phyloP scores from a whole-genome alignment of 2,888 invertebrate genomes.

The Agriopis leucophaearia region DNA sequence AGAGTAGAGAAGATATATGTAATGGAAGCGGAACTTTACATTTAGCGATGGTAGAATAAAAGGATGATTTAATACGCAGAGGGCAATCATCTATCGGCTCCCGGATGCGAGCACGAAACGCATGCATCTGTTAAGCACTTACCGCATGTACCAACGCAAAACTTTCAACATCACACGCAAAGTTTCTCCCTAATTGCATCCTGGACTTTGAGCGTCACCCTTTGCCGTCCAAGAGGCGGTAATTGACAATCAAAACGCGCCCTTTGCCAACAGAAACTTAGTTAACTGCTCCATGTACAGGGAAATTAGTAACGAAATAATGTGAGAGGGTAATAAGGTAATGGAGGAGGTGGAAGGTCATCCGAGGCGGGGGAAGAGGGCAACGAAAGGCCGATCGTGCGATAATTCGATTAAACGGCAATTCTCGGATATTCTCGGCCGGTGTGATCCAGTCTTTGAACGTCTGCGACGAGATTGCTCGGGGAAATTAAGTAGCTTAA shows the following conservation, averaged over 20 bases:
- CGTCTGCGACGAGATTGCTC: slow-evolving; percentile 57
- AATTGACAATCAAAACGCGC: slow-evolving; percentile 84
- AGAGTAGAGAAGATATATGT: no score
- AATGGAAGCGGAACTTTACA: no score
- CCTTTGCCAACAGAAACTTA: slow-evolving; percentile 79
- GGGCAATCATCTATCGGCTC: neutral
- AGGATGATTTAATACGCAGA: no score
- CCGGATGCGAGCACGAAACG: neutral
- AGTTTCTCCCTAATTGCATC: slow-evolving; percentile 80
- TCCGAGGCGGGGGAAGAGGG: slow-evolving; percentile 50
- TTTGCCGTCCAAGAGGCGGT: slow-evolving; percentile 74
- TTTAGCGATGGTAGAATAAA: no score
- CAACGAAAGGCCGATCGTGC: slow-evolving; percentile 60
- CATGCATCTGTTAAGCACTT: neutral
- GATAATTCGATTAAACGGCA: slow-evolving; percentile 75
- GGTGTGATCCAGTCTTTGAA: slow-evolving; percentile 64
- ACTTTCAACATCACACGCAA: slow-evolving; percentile 51
- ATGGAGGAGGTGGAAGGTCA: slow-evolving; percentile 77
- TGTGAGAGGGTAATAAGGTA: slow-evolving; percentile 79
- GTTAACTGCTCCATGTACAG: slow-evolving; percentile 80
- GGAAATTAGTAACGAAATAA: slow-evolving; percentile 85
- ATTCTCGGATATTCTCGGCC: slow-evolving; percentile 56
- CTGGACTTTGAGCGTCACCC: slow-evolving; percentile 73
- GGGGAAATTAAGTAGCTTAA: slow-evolving; percentile 63
- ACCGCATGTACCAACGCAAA: slow-evolving; percentile 16